Conservation (phyloP, 37 sponge, comb jelly and placozoan species). For the Chondrilla cf. caribensis region DNA sequence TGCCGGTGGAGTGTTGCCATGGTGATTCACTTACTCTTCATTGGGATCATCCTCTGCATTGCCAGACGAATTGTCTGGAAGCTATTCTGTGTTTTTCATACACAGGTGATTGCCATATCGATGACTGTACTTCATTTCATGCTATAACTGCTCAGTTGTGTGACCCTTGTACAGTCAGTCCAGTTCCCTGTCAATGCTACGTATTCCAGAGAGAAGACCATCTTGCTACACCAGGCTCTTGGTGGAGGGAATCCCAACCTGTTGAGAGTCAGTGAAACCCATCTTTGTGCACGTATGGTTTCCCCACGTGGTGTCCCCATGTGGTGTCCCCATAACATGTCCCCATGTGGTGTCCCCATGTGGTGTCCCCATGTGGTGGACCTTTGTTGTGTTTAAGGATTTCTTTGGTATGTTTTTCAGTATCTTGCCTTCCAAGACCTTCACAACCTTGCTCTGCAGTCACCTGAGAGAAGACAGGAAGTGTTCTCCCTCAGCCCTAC, state of each 20-base stretch:
- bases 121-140: neutral
- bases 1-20: too few relatives aligned
- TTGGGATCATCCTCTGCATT: constrained; percentile 23
- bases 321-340: neutral
- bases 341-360: neutral
- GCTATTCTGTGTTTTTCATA: constrained; percentile 50
- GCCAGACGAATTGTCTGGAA: constrained; percentile 36
- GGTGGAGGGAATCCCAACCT: constrained; percentile 15
- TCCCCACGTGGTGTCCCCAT: too few relatives aligned
- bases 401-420: constrained; percentile 33
- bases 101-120: constrained; percentile 35
- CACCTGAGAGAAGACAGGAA: constrained; percentile 42
- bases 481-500: constrained; percentile 53
- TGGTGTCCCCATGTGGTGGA: neutral
- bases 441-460: constrained; percentile 48
- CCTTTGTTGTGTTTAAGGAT: neutral
- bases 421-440: constrained; percentile 59
- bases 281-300: neutral
- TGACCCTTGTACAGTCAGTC: constrained; percentile 30
- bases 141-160: neutral
- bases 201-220: constrained; percentile 32
- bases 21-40: constrained; percentile 14
- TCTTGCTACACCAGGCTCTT: constrained; percentile 25
- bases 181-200: constrained; percentile 62
- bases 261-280: constrained; percentile 24